These are phyloP conservation scores for Vespertilio murinus DNA, from an alignment of 2,797 vertebrate genomes.

Conservation along the genomic window DNA sequence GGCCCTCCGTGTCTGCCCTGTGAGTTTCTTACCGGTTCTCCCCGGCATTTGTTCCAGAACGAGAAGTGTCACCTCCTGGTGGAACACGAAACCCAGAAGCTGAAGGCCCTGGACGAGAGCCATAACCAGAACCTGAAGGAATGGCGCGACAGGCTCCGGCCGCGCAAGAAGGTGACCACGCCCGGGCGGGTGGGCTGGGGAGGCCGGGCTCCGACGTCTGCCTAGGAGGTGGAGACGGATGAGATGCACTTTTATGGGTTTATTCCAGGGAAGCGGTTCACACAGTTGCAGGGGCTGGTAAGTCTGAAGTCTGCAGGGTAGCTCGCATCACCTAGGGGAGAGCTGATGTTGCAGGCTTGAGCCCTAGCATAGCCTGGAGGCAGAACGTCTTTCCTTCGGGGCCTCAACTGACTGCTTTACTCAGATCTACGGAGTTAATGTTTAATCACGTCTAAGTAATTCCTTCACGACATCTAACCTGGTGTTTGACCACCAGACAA, in stretches of 20 bases:
- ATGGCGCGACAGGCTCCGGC: constrained; percentile 93
- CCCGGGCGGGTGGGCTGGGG: background rate
- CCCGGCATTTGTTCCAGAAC: constrained; percentile 87
- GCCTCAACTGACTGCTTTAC: background rate
- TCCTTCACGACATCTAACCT: background rate
- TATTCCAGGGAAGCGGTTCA: background rate
- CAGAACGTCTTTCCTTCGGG: background rate
- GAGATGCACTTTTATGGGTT: background rate
- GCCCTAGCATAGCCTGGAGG: background rate
- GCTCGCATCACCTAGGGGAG: background rate
- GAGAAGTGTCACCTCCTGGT: constrained; percentile 97
- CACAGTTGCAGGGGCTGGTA: background rate
- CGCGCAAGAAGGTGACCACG: constrained; percentile 91
- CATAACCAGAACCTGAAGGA: constrained; percentile 93
- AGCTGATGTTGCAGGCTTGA: background rate
- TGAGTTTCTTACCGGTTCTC: background rate
- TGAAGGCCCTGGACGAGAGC: constrained; percentile 93
- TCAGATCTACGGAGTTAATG: background rate
- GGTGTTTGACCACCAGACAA: background rate
- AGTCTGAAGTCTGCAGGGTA: background rate
- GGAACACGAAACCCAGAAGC: constrained; percentile 95
- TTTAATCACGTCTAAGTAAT: background rate
- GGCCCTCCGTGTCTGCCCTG: background rate
- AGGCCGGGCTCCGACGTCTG: too few relatives aligned
- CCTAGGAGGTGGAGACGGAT: background rate